These are phyloP conservation scores for Solenopsis fugax DNA, from an alignment of 1,140 invertebrate genomes.

Conservation along the genomic window DNA sequence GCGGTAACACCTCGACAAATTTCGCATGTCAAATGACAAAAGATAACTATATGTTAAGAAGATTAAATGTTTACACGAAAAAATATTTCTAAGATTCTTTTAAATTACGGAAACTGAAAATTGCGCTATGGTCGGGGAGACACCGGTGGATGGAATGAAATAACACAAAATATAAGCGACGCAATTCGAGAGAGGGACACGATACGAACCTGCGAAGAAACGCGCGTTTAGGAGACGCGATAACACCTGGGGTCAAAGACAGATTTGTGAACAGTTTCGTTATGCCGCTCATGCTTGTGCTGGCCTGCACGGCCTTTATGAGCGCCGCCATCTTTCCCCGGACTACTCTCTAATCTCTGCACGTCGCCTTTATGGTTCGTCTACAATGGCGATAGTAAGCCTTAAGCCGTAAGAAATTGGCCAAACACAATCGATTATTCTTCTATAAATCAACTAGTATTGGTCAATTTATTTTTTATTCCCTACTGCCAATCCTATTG, in stretches of 20 bases:
- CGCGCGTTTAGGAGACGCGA: neutral
- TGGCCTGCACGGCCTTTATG: conserved; percentile 68
- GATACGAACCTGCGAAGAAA: conserved; percentile 56
- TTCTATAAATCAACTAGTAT: too few relatives aligned
- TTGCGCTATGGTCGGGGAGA: neutral
- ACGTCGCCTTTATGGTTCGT: too few relatives aligned
- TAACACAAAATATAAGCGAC: conserved; percentile 19
- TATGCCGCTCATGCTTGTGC: conserved; percentile 75
- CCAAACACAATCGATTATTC: too few relatives aligned
- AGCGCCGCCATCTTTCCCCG: conserved; percentile 78
- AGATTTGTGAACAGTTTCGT: conserved; percentile 78
- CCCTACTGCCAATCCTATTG: too few relatives aligned
- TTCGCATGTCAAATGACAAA: neutral
- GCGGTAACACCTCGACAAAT: too few relatives aligned
- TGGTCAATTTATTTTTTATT: too few relatives aligned
- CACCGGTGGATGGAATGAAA: neutral
- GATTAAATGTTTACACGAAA: neutral
- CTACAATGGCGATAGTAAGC: too few relatives aligned
- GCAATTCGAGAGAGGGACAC: conserved; percentile 29
- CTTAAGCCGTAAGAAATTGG: too few relatives aligned
- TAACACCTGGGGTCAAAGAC: conserved; percentile 61
- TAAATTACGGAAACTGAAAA: neutral
- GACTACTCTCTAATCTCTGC: neutral
- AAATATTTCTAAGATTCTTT: neutral
- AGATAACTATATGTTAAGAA: neutral